Base-by-base conservation (phyloP, 2,113 vertebrate species). In the Microtus richardsoni region DNA sequence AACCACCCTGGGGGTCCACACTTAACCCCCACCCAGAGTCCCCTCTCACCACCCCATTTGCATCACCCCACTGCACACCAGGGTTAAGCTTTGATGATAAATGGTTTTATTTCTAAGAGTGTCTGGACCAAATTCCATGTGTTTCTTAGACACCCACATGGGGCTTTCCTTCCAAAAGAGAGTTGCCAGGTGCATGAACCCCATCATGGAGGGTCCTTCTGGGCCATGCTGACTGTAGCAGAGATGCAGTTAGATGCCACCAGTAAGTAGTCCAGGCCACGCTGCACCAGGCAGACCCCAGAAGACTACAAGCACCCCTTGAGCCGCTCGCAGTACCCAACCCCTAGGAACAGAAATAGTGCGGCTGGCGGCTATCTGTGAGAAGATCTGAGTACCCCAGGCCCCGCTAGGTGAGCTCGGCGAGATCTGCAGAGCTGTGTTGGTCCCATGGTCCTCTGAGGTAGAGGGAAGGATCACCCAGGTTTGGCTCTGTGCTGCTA, bases 1-100 rank as follows among this genome's bases (percentile, higher is more conserved):
- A 58, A 24, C 79, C 1, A 0, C 36, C 62, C 64, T 11, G 2
- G 30, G 44, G 28, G 44, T 58, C 86, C 47, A 54, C 47, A 16
- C 22, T 28, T n/a, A 41, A 60, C 12, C 66, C 21, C 58, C 47
- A 5, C 70, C 16, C 8, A 9, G 19, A n/a, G 47, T 39, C 47
- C 17, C 52, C 13, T 5, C 66, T 30, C 30, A 19, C 41, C 6
- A 44, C 16, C 33, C 39, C 11, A 28, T 8, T 2, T 21, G n/a
- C 9, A 7, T 28, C 39, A 74, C 30, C 64, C 30, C 44, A 19
- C 6, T 16, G 6, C 49, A 14, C 52, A 74, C 30, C 71, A 41
- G 5, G 79, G 28, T 9, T 26, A 22, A 60, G 28, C 82, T 96
- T 95, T 78, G 73, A 60, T 80, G 11, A 97, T 97, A 95, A 97